Conservation (phyloP, 2,113 vertebrate genomes). For the Sporophila hypoxantha region DNA sequence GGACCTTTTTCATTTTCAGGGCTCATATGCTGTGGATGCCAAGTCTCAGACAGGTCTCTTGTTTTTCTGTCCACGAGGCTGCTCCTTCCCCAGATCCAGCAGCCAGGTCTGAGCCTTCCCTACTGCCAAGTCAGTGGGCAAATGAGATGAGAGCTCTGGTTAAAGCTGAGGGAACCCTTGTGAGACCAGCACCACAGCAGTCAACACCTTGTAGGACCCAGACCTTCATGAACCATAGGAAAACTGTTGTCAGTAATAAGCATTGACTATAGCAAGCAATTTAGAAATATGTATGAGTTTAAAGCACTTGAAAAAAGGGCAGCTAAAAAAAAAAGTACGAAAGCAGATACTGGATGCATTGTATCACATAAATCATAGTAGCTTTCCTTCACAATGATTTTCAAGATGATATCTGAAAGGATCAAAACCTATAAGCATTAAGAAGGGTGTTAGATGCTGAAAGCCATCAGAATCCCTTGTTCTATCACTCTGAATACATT, state of each 20-base stretch:
- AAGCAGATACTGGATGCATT: neutral
- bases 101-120: neutral
- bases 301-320: constrained; percentile 34
- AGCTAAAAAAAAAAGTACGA: neutral
- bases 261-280: neutral
- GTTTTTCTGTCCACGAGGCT: neutral
- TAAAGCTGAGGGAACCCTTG: neutral
- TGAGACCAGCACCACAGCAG: neutral
- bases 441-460: constrained; percentile 28
- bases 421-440: constrained; percentile 40
- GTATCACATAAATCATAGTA: neutral
- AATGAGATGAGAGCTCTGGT: accelerated
- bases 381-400: constrained; percentile 27
- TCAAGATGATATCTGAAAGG: constrained; percentile 42
- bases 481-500: constrained; percentile 47
- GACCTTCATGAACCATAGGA: neutral
- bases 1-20: neutral
- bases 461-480: constrained; percentile 41
- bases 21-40: neutral
- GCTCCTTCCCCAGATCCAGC: neutral
- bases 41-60: neutral
- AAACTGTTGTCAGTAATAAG: neutral
- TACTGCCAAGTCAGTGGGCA: neutral
- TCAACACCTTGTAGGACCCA: neutral
- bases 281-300: neutral